Percentiles rank a stretch among this genome's conserved stretches.
These are phyloP conservation scores for Amorpha juglandis DNA, from an alignment of 2,888 invertebrate genomes.

Conservation along the genomic window DNA sequence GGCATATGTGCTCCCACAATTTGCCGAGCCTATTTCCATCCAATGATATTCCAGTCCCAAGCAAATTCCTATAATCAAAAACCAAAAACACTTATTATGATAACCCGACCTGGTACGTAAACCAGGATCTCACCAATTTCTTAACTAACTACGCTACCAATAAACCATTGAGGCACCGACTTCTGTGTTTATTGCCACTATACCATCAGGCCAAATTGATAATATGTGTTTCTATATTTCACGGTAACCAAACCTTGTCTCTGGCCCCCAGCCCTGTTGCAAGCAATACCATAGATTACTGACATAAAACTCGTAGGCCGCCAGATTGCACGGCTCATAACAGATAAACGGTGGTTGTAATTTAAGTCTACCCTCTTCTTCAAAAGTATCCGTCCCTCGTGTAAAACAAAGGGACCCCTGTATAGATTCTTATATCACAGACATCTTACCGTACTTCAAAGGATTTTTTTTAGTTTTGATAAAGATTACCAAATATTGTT, in stretches of 20 bases:
- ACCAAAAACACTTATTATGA: no score
- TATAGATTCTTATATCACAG: slow-evolving; percentile 27
- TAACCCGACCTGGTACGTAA: no score
- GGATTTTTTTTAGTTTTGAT: background rate
- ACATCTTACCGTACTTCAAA: slow-evolving; percentile 23
- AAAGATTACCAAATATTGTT: background rate
- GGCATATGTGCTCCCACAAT: no score
- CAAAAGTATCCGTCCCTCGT: slow-evolving; percentile 54
- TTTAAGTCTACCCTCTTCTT: slow-evolving; percentile 56
- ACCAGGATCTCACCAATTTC: no score
- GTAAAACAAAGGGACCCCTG: slow-evolving; percentile 46
- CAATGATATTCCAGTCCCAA: no score
- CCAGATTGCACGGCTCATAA: slow-evolving; percentile 75
- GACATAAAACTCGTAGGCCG: slow-evolving; percentile 50
- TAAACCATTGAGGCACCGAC: no score
- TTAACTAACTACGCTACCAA: no score
- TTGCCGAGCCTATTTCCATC: no score
- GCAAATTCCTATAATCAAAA: no score
- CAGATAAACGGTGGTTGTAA: slow-evolving; percentile 72
- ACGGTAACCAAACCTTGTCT: background rate
- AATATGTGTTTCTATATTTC: background rate
- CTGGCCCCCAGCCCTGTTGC: slow-evolving; percentile 44
- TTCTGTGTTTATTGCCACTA: no score
- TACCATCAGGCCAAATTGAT: no score
- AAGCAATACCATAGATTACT: slow-evolving; percentile 59